phyloP scores from a whole-genome alignment of 2,888 invertebrate species.

The Ernsta delagoae region DNA sequence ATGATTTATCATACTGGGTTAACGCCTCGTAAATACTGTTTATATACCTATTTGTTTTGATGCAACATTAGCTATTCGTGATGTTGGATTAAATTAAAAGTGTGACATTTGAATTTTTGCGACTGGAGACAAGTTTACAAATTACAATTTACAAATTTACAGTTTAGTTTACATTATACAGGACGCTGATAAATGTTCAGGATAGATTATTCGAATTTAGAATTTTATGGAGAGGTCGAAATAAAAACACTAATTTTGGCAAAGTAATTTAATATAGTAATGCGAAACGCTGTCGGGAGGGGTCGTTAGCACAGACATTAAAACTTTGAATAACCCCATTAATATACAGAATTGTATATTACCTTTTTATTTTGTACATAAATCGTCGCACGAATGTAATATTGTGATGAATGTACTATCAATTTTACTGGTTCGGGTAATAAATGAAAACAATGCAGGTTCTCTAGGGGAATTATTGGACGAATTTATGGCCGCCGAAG shows the following conservation, averaged over 20 bases:
- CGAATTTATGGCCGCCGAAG: constrained; percentile 29
- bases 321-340: constrained; percentile 5
- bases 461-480: constrained; percentile 31
- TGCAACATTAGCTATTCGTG: too few species aligned
- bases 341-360: constrained; percentile 11
- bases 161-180: too few species aligned
- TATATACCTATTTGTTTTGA: too few species aligned
- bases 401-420: constrained; percentile 35
- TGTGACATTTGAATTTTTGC: too few species aligned
- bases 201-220: too few species aligned
- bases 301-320: constrained; percentile 1
- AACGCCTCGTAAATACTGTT: too few species aligned
- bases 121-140: too few species aligned
- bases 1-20: too few species aligned
- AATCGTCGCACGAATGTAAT: constrained; percentile 23
- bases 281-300: neutral
- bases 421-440: constrained; percentile 32
- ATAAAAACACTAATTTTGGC: neutral
- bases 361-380: constrained; percentile 11
- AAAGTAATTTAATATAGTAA: neutral
- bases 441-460: constrained; percentile 34
- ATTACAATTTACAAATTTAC: too few species aligned
- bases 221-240: neutral
- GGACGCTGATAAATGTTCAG: too few species aligned
- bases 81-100: too few species aligned